Evolutionary conservation across 2,113 vertebrate genomes (phyloP).

Genomic region (Microtus ochrogaster): DNA sequence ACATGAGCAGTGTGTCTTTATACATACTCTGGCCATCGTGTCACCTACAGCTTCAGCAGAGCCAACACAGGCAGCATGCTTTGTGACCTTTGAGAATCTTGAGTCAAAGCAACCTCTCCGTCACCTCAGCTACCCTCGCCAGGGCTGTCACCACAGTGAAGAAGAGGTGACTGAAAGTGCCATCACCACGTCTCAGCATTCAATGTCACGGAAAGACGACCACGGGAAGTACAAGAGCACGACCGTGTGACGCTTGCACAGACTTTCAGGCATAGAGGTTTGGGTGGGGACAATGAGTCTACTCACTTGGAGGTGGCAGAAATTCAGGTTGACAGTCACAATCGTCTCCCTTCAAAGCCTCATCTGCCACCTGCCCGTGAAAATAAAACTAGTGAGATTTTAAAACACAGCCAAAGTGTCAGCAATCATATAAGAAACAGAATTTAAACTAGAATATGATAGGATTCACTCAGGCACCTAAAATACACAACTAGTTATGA

Average conservation of each 20-base stretch:
- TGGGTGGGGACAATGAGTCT: neutral
- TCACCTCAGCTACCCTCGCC: no score
- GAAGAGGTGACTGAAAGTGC: neutral
- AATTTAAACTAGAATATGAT: neutral
- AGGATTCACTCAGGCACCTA: conserved; percentile 1
- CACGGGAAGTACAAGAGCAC: neutral
- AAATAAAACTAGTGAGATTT: conserved; percentile 57
- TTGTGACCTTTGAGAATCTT: neutral
- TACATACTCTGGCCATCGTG: rapidly evolving
- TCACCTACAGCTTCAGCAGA: neutral
- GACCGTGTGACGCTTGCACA: neutral
- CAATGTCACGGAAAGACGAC: neutral
- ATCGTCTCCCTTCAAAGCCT: conserved; percentile 68
- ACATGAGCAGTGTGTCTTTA: neutral
- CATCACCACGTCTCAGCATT: neutral
- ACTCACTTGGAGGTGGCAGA: conserved; percentile 81
- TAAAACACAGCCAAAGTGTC: neutral
- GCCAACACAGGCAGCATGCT: neutral
- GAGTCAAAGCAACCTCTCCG: neutral
- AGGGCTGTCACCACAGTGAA: neutral
- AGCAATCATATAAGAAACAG: conserved; percentile 1
- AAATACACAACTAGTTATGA: conserved; percentile 30
- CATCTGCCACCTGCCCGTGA: conserved; percentile 73
- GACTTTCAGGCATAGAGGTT: neutral
- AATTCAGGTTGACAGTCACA: conserved; percentile 75